Percentiles rank a stretch among this genome's conserved stretches.
phyloP scores from a whole-genome alignment of 2,797 vertebrate species.

The Diglossa cyanea region DNA sequence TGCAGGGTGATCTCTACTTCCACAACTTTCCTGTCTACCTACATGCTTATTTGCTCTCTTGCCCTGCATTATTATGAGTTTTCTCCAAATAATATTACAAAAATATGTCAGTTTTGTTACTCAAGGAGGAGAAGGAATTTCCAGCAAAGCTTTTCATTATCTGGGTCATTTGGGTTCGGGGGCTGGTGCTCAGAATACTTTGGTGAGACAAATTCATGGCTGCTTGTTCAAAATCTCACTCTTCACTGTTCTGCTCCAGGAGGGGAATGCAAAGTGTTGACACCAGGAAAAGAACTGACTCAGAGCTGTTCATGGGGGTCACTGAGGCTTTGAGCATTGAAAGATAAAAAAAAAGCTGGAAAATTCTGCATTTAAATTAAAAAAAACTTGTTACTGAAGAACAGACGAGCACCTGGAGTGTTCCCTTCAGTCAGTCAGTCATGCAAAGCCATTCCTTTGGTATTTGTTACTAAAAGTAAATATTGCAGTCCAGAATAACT shows the following conservation, averaged over 20 bases:
- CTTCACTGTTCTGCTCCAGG: neutral
- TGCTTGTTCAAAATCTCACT: neutral
- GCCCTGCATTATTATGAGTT: too few relatives aligned
- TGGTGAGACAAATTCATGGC: neutral
- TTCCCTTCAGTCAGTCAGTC: neutral
- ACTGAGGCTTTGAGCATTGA: neutral
- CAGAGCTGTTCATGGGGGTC: neutral
- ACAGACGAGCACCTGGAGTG: neutral
- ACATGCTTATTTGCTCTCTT: too few relatives aligned
- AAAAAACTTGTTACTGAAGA: neutral
- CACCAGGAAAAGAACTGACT: neutral
- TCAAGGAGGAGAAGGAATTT: neutral
- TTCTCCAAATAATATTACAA: too few relatives aligned
- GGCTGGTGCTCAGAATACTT: neutral
- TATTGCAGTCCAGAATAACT: neutral
- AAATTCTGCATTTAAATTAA: neutral
- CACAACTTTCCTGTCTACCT: too few relatives aligned
- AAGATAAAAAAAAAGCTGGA: neutral
- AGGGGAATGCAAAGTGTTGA: neutral
- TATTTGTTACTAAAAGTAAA: neutral
- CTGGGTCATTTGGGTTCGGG: neutral
- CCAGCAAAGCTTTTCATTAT: neutral
- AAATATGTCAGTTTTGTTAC: neutral
- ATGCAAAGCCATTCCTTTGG: neutral
- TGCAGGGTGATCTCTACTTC: too few relatives aligned